A percentile compares a stretch with the other conserved stretches of the same genome.
These are phyloP conservation scores for Pithys albifrons DNA, from an alignment of 2,113 vertebrate species.

Conservation along the genomic window DNA sequence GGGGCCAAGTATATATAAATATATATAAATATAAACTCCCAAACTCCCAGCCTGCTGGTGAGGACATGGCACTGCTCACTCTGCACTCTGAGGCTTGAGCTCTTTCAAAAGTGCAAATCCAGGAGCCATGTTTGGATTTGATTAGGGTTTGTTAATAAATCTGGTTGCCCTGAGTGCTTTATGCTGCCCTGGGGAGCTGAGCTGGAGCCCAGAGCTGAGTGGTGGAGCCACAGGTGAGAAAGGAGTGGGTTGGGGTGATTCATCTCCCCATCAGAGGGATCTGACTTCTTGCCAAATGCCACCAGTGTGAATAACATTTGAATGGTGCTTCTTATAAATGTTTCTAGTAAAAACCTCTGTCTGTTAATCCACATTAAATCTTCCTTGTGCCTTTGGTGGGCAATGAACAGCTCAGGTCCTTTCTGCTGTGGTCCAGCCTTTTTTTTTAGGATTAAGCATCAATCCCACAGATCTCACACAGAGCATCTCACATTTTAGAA, in stretches of 20 bases:
- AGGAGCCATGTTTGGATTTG: background rate
- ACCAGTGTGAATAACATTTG: background rate
- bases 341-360: background rate
- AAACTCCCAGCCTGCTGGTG: background rate
- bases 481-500: background rate
- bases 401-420: background rate
- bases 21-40: background rate
- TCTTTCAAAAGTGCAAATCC: background rate
- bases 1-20: background rate
- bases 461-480: background rate
- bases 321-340: background rate
- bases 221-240: background rate
- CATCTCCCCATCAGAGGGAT: background rate
- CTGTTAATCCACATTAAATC: background rate
- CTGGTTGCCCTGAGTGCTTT: background rate
- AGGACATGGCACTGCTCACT: rapidly evolving
- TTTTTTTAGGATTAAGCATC: background rate
- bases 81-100: background rate
- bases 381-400: background rate
- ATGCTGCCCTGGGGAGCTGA: background rate
- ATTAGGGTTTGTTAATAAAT: background rate
- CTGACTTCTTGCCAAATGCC: background rate
- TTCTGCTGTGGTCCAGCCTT: background rate
- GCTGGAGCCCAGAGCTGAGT: background rate
- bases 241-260: background rate